These are phyloP conservation scores for Centropyge bicolor DNA, from an alignment of 2,797 vertebrate genomes.

Conservation along the genomic window DNA sequence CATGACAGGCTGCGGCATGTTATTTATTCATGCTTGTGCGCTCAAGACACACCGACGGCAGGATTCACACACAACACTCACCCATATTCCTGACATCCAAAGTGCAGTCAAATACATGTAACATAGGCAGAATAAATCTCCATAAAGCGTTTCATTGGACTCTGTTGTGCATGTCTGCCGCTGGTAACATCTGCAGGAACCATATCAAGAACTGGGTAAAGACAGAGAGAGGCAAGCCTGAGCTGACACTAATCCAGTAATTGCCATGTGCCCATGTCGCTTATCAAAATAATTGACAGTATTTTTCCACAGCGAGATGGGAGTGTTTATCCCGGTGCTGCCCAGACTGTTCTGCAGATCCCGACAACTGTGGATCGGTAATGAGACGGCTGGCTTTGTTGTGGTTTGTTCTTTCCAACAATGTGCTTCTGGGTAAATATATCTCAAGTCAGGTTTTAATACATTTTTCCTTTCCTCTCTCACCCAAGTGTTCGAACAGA, in stretches of 20 bases:
- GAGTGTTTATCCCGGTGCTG: conserved; percentile 54
- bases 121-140: conserved; percentile 72
- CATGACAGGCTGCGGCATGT: conserved; percentile 59
- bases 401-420: conserved; percentile 21
- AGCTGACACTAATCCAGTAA: conserved; percentile 75
- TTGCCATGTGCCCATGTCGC: conserved; percentile 67
- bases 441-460: not conserved
- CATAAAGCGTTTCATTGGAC: conserved; percentile 67
- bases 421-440: conserved; percentile 14
- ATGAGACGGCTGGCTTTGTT: conserved; percentile 52
- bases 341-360: conserved; percentile 19
- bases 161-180: conserved; percentile 53
- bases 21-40: conserved; percentile 74
- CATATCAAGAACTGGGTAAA: conserved; percentile 63
- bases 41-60: conserved; percentile 43
- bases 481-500: not conserved
- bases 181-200: conserved; percentile 55
- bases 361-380: conserved; percentile 46
- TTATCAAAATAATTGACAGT: conserved; percentile 78
- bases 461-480: not conserved
- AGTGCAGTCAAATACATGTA: conserved; percentile 52
- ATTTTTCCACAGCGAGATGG: conserved; percentile 58
- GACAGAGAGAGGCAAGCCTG: conserved; percentile 37
- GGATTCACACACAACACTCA: conserved; percentile 31
- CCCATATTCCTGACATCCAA: conserved; percentile 18